Conservation (phyloP, 2,113 vertebrate species). For the Pelusios castaneus region DNA sequence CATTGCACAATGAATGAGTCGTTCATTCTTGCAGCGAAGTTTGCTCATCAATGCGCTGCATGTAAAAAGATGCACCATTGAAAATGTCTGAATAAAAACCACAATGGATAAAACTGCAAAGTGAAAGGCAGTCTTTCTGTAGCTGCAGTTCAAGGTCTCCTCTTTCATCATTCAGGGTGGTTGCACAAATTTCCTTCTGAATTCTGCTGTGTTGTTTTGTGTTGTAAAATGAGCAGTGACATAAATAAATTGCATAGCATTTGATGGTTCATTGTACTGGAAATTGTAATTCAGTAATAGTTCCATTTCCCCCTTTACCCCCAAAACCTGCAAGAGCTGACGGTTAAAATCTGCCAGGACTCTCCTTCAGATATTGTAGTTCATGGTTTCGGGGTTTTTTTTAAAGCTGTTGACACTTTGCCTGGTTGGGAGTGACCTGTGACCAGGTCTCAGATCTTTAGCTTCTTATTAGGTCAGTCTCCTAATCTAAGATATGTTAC, state of each 20-base stretch:
- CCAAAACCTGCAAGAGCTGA: neutral
- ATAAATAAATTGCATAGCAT: neutral
- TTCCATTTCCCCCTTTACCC: neutral
- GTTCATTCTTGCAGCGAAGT: neutral
- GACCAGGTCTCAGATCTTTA: slow-evolving; percentile 2
- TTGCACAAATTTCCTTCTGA: neutral
- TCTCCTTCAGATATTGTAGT: slow-evolving; percentile 31
- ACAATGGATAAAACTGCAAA: rapidly evolving
- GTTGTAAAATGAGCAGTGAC: neutral
- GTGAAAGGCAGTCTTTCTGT: neutral
- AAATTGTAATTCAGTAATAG: neutral
- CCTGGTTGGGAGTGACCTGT: slow-evolving; percentile 51
- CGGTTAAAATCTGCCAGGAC: slow-evolving; percentile 20
- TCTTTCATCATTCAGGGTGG: rapidly evolving
- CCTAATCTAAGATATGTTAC: neutral
- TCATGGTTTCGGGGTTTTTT: no score
- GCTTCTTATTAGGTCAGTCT: neutral
- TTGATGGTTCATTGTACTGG: neutral
- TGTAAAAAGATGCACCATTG: neutral
- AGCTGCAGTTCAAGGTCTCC: neutral
- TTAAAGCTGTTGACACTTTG: neutral
- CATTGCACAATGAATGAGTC: neutral
- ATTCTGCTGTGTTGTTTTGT: rapidly evolving
- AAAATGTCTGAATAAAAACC: neutral
- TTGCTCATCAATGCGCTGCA: neutral